Evolutionary conservation across 2,888 invertebrate genomes (phyloP).

Genomic region (Ditula angustiorana): DNA sequence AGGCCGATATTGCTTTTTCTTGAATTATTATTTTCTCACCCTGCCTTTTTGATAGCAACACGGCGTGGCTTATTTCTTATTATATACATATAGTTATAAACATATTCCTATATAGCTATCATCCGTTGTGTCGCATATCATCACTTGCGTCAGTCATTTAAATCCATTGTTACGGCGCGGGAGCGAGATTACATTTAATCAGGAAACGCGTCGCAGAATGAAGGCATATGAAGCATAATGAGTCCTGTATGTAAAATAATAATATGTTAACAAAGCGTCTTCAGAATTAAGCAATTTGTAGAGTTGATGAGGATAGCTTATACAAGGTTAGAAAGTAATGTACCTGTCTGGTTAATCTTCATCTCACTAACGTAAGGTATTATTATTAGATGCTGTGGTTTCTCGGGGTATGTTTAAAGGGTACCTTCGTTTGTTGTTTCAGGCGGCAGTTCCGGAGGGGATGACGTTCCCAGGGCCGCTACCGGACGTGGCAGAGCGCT

Average conservation of each 20-base stretch:
- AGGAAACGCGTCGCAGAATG: constrained; percentile 55
- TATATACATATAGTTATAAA: not conserved
- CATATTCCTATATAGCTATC: no score
- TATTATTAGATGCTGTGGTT: constrained; percentile 15
- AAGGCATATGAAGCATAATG: constrained; percentile 42
- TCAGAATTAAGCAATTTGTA: constrained; percentile 37
- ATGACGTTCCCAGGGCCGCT: constrained; percentile 82
- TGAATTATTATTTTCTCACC: constrained; percentile 21
- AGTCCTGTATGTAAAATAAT: constrained; percentile 36
- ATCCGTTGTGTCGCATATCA: no score
- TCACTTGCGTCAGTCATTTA: constrained; percentile 47
- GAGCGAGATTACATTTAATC: constrained; percentile 61
- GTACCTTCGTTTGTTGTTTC: constrained; percentile 50
- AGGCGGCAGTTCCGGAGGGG: constrained; percentile 81
- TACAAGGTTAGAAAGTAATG: constrained; percentile 32
- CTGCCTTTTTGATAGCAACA: constrained; percentile 13
- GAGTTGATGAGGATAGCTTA: constrained; percentile 38
- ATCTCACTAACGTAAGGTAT: constrained; percentile 18
- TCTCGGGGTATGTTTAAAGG: not conserved
- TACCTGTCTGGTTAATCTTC: constrained; percentile 27
- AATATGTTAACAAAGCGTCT: constrained; percentile 36
- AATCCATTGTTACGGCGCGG: constrained; percentile 56
- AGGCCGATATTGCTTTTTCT: constrained; percentile 26
- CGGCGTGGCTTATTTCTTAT: constrained; percentile 16
- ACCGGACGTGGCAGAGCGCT: constrained; percentile 83